A percentile compares a stretch with the other conserved stretches of the same genome.
Evolutionary conservation across 1,140 invertebrate genomes (phyloP).

Genomic region (Brachionus rotundiformis): DNA sequence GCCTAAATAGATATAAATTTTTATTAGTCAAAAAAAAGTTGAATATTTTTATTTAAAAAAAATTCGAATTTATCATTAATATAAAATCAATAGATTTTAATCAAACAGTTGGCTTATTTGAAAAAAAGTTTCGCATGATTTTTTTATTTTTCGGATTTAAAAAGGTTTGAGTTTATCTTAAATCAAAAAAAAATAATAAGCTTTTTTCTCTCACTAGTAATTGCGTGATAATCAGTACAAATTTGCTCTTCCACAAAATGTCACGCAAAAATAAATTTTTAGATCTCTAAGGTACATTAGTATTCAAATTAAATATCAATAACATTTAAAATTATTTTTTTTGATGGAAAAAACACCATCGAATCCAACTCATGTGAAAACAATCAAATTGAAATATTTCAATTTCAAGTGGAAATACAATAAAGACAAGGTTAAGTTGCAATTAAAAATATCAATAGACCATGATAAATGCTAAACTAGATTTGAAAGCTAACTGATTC

Average conservation of each 20-base stretch:
- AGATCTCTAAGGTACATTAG: background rate
- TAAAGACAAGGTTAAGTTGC: slow-evolving; percentile 26
- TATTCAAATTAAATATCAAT: background rate
- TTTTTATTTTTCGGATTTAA: background rate
- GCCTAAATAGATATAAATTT: too few relatives aligned
- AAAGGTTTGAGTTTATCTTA: too few relatives aligned
- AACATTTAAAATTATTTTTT: background rate
- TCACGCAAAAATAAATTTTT: background rate
- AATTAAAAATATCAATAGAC: slow-evolving; percentile 13
- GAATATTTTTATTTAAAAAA: too few relatives aligned
- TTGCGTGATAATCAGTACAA: background rate
- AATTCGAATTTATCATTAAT: too few relatives aligned
- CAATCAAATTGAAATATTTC: slow-evolving; percentile 30
- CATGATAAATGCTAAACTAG: background rate
- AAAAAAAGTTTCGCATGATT: background rate
- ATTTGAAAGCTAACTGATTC: background rate
- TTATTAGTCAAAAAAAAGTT: too few relatives aligned
- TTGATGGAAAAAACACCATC: background rate
- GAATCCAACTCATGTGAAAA: slow-evolving; percentile 21
- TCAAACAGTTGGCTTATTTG: background rate
- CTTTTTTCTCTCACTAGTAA: background rate
- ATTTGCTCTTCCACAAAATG: background rate
- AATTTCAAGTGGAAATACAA: background rate
- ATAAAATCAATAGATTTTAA: background rate
- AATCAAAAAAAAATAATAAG: too few relatives aligned